These are phyloP conservation scores for Drosophila ohnishii DNA, from an alignment of 1,140 invertebrate species.

Conservation along the genomic window DNA sequence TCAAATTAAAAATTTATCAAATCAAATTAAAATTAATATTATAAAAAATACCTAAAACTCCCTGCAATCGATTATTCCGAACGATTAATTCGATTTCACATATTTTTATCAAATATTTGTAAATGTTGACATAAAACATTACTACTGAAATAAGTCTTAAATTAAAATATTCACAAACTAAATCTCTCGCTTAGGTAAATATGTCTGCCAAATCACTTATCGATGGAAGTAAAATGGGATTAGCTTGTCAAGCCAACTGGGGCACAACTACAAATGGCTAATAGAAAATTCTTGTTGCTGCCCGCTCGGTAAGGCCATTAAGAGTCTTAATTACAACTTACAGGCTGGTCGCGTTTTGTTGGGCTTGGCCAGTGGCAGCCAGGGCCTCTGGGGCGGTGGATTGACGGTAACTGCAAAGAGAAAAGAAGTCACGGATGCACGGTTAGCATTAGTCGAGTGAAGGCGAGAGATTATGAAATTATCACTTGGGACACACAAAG, in stretches of 20 bases:
- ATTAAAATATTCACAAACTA: background rate
- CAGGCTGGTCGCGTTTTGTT: constrained; percentile 93
- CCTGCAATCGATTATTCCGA: background rate
- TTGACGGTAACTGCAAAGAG: constrained; percentile 92
- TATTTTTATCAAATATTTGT: background rate
- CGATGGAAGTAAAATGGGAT: constrained; percentile 7
- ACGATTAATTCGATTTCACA: background rate
- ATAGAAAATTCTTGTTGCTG: constrained; percentile 43
- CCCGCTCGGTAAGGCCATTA: constrained; percentile 6
- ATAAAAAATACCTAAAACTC: background rate
- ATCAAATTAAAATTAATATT: background rate
- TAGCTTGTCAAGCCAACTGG: constrained; percentile 14
- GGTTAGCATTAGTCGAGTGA: constrained; percentile 38
- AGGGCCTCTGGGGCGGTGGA: constrained; percentile 94
- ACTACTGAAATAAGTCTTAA: background rate
- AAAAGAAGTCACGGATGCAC: constrained; percentile 69
- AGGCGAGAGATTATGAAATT: constrained; percentile 60
- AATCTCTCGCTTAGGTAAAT: background rate
- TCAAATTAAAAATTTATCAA: no score
- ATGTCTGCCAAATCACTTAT: constrained; percentile 7
- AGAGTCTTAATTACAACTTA: constrained; percentile 84
- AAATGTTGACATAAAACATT: background rate
- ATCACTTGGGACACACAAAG: constrained; percentile 46
- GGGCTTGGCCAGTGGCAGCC: constrained; percentile 94
- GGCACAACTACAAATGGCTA: constrained; percentile 21